These are phyloP conservation scores for Agonum fuliginosum DNA, from an alignment of 2,888 invertebrate species.

Conservation along the genomic window DNA sequence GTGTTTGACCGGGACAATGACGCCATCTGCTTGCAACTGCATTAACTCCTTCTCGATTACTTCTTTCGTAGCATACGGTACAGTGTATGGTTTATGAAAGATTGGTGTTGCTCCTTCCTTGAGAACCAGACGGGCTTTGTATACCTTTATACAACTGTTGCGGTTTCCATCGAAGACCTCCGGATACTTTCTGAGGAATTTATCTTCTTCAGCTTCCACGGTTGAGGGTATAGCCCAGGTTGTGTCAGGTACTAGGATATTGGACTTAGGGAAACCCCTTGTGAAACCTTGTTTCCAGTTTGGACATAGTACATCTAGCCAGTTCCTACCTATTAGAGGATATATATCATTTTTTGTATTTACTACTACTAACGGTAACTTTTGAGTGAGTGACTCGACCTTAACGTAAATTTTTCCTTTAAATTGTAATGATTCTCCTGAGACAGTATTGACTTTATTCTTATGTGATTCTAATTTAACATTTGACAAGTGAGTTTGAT, in stretches of 20 bases:
- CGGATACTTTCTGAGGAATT: neutral
- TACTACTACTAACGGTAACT: neutral
- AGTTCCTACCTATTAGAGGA: neutral
- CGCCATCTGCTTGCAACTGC: neutral
- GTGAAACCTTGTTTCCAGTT: too few species aligned
- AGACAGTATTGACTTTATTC: too few species aligned
- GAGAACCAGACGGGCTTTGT: neutral
- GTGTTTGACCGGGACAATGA: neutral
- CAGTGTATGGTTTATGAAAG: neutral
- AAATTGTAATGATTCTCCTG: neutral
- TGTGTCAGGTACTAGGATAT: too few species aligned
- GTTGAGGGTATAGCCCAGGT: too few species aligned
- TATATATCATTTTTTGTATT: neutral
- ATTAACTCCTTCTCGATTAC: neutral
- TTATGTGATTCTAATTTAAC: neutral
- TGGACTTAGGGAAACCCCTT: too few species aligned
- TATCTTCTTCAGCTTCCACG: neutral
- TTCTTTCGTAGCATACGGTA: neutral
- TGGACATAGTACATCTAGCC: neutral
- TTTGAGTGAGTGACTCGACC: neutral
- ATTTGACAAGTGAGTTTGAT: neutral
- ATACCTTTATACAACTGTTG: neutral
- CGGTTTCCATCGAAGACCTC: neutral
- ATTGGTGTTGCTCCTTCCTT: neutral
- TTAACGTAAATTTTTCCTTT: neutral